Base-by-base conservation (phyloP, 2,113 vertebrate species). In the Ameiurus melas region DNA sequence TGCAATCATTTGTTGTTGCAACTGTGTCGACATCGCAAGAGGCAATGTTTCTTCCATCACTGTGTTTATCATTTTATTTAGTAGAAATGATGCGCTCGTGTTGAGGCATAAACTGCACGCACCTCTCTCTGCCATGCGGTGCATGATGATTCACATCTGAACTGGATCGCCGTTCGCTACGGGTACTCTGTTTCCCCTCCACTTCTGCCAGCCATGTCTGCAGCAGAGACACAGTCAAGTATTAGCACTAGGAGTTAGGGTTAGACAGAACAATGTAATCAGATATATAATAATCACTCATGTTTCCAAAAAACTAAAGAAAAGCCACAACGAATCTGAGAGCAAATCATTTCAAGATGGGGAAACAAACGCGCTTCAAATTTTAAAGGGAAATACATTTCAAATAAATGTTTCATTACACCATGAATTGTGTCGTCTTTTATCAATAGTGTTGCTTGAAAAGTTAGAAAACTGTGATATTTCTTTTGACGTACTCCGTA, bases 121-220 rank as follows among this genome's bases (percentile, higher is more conserved):
- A 99, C 98, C 98, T 99, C 94, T 99, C 98, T 96, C 98, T 95
- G 93, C 98, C 98, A 88, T 97, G 98, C 78, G 98, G 98, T 47
- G 97, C 96, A 39, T 99, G 98, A 95, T 99, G 98, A 93, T 99
- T 99, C 95, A 97, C 96, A 62, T 99, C 98, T n/a, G 97, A 96
- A 92, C 98, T 99, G 93, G 98, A 96, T 91, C 97, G 92, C 89
- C 97, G 92, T 94, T 99, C 98, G 85, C 96, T 96, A 94, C 97
- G 96, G 89, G 96, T 96, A 90, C 95, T 95, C 88, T 97, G 96
- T 95, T 99, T 99, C 55, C 97, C 97, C 96, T 99, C 98, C 90
- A 98, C 98, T 95, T 99, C 98, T 89, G 97, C 96, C 25, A 99
- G 94, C 98, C 98, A 99, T 98, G 94, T 64, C 81, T 83, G 57